Conservation (phyloP, 2,113 vertebrate species). For the Poecilia latipinna region DNA sequence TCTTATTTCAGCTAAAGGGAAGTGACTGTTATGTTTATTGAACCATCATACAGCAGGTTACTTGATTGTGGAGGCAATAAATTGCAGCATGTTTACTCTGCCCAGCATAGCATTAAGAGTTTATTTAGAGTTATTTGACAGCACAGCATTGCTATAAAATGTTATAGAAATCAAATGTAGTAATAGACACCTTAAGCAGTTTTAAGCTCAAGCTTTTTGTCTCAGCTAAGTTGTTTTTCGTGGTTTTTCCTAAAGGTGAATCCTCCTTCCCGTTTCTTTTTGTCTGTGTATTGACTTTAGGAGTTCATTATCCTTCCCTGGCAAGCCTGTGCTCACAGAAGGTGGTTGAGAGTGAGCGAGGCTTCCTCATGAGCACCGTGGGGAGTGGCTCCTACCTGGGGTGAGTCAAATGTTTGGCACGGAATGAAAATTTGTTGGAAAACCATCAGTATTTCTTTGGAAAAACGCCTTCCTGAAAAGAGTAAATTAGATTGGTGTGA, state of each 20-base stretch:
- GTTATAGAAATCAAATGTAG: too few species aligned
- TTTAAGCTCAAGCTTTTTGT: background rate
- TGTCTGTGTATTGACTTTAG: constrained; percentile 53
- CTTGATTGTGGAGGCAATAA: background rate
- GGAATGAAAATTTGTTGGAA: background rate
- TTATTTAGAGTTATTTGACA: background rate
- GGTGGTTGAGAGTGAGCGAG: constrained; percentile 88
- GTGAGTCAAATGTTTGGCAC: constrained; percentile 77
- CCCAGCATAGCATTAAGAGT: background rate
- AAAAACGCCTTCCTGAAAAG: background rate
- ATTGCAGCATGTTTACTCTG: background rate
- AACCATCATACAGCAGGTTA: background rate
- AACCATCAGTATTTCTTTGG: background rate
- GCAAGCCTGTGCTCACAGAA: constrained; percentile 89
- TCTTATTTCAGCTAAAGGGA: background rate
- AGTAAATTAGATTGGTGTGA: background rate
- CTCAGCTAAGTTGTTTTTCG: too few species aligned
- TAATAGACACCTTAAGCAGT: background rate
- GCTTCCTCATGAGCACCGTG: constrained; percentile 92
- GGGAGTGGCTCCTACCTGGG: constrained; percentile 93
- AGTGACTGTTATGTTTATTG: background rate
- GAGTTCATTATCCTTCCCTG: constrained; percentile 84
- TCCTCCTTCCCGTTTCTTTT: background rate
- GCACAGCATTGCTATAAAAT: background rate
- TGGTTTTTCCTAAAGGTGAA: too few species aligned